Conservation (phyloP, 35 echinoderm and acorn worm genomes). For the Anneissia japonica region DNA sequence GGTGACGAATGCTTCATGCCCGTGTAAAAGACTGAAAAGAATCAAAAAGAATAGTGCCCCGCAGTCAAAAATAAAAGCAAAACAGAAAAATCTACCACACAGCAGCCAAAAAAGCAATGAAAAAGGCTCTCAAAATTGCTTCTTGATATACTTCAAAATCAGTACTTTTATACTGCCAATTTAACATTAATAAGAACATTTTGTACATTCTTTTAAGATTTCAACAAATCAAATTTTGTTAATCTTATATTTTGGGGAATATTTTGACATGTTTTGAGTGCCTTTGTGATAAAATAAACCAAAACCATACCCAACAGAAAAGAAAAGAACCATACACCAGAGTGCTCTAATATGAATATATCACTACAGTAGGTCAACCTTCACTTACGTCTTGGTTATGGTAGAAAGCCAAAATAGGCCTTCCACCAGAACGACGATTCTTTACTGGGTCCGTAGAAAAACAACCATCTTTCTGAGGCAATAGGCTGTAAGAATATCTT, state of each 20-base stretch:
- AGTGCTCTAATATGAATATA: background rate
- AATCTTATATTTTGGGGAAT: too few relatives aligned
- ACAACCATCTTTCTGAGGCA: conserved; percentile 82
- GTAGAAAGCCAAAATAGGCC: conserved; percentile 75
- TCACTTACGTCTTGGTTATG: conserved; percentile 95
- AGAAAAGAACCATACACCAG: background rate
- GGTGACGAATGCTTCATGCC: conserved; percentile 97
- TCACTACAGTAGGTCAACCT: background rate
- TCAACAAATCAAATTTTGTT: too few relatives aligned
- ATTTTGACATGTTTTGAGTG: too few relatives aligned
- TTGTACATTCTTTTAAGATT: too few relatives aligned
- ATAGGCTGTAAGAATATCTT: conserved; percentile 49
- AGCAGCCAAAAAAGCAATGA: background rate
- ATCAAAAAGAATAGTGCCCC: conserved; percentile 54
- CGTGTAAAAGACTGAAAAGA: conserved; percentile 85
- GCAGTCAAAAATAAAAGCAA: conserved; percentile 10
- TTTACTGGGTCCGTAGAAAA: conserved; percentile 97
- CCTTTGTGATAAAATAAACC: background rate
- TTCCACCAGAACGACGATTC: conserved; percentile 49
- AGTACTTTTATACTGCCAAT: too few relatives aligned
- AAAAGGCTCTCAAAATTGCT: background rate
- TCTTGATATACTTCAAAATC: too few relatives aligned
- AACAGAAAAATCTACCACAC: background rate
- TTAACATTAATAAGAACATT: too few relatives aligned
- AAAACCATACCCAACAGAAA: too few relatives aligned